These are phyloP conservation scores for Ctenoplectra terminalis DNA, from an alignment of 1,140 invertebrate genomes.

Conservation along the genomic window DNA sequence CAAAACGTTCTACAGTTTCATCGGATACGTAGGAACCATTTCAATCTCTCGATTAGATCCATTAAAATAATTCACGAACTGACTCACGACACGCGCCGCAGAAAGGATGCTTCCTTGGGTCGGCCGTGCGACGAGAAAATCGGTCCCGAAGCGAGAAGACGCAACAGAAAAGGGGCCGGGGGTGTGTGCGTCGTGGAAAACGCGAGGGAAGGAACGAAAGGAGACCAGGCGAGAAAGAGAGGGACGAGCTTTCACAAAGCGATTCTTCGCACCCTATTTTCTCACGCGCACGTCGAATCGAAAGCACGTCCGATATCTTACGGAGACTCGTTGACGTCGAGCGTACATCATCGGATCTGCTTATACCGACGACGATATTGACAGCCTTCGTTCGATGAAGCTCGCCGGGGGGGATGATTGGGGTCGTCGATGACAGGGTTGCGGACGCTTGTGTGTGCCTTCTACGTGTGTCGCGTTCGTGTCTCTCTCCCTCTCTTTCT, in stretches of 20 bases:
- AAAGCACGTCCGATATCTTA: constrained; percentile 70
- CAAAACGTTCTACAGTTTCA: too few species aligned
- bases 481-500: not conserved
- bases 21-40: too few species aligned
- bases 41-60: not conserved
- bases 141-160: constrained; percentile 22
- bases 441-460: constrained; percentile 30
- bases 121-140: constrained; percentile 29
- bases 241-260: constrained; percentile 63
- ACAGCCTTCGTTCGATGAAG: constrained; percentile 74
- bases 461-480: constrained; percentile 26
- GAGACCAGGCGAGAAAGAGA: constrained; percentile 46
- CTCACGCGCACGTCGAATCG: constrained; percentile 70
- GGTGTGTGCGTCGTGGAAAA: constrained; percentile 19
- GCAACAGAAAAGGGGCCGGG: constrained; percentile 15
- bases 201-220: constrained; percentile 7
- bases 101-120: not conserved
- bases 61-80: not conserved
- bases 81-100: not conserved
- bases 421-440: constrained; percentile 70
- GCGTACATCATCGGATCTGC: constrained; percentile 70
- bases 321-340: constrained; percentile 68
- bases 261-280: constrained; percentile 71
- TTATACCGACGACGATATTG: constrained; percentile 71
- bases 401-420: constrained; percentile 72